A percentile compares a stretch with the other conserved stretches of the same genome.
Conservation (phyloP, 1,140 invertebrate species). For the Calephelis virginiensis region DNA sequence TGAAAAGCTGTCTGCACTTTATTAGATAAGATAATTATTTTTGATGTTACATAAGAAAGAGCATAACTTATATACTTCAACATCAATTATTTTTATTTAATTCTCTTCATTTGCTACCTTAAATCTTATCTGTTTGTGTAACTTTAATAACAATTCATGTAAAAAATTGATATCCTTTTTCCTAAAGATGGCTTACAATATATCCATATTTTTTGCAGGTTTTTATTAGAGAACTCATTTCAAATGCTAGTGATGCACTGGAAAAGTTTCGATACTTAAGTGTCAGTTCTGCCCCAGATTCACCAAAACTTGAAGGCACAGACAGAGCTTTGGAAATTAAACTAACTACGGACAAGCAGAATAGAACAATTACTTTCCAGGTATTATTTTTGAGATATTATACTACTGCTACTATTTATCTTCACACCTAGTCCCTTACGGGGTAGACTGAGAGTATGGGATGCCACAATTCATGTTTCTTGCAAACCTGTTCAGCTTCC, state of each 20-base stretch:
- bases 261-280: slow-evolving; percentile 92
- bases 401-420: neutral
- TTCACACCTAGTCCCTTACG: no score
- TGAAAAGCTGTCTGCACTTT: neutral
- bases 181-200: no score
- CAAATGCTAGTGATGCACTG: slow-evolving; percentile 97
- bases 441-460: no score
- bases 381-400: slow-evolving; percentile 57
- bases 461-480: no score
- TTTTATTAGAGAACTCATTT: slow-evolving; percentile 96
- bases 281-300: slow-evolving; percentile 79
- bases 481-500: no score
- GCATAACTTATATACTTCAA: no score
- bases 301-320: slow-evolving; percentile 63
- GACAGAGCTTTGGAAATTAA: slow-evolving; percentile 90
- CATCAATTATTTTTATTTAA: no score
- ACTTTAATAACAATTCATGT: no score
- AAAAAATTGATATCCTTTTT: no score
- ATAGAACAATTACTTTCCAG: slow-evolving; percentile 91
- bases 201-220: slow-evolving; percentile 79
- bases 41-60: no score
- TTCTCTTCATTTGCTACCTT: no score
- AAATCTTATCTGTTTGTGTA: no score
- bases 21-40: neutral
- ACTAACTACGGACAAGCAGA: slow-evolving; percentile 93